Evolutionary conservation across 2,888 invertebrate species (phyloP), one percentile per base, ranked within the genome.

Genomic region (Limnephilus auricula): DNA sequence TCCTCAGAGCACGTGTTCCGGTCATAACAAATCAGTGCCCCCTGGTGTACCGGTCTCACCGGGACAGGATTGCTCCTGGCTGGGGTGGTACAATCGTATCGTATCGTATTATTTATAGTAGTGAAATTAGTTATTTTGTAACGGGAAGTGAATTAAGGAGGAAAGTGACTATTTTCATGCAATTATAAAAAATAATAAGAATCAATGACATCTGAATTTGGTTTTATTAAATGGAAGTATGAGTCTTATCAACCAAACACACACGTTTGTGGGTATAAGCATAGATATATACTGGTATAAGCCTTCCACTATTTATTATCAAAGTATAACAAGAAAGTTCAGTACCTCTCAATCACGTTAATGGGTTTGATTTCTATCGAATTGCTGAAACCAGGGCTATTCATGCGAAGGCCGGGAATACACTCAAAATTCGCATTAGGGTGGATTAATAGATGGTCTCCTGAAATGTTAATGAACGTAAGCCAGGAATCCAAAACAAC

Each of bases 401-500:
- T 85, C 40, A 40, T 45, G 13, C 45, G n/a, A 15, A 85, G 85
- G 45, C 25, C 12, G 85, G 12, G 84, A 34, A 37, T 34, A 37
- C 40, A 40, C 45, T 90, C 65, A 30, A n/a, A 90, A 90, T 65
- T 79, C 37, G 79, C 90, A 79, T 90, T 86, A 79, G 86, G 85
- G 84, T 30, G 37, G 79, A 90, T 86, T 86, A 90, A 85, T 85
- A 50, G 90, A 90, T 18, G 80, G 85, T 65, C 79, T n/a, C 90
- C 31, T 90, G 86, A 85, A 79, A 90, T 86, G 79, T 80, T 87
- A 87, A 82, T 88, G 88, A 82, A 88, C 37, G 83, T 40, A 32
- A 79, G 45, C 79, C 88, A 45, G 80, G 78, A 80, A 91, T 45
- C 34, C 83, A n/a, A 65, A 91, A 91, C 91, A 91, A 83, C 91